Evolutionary conservation across 2,888 invertebrate genomes (phyloP).

Genomic region (Linyphia triangularis): DNA sequence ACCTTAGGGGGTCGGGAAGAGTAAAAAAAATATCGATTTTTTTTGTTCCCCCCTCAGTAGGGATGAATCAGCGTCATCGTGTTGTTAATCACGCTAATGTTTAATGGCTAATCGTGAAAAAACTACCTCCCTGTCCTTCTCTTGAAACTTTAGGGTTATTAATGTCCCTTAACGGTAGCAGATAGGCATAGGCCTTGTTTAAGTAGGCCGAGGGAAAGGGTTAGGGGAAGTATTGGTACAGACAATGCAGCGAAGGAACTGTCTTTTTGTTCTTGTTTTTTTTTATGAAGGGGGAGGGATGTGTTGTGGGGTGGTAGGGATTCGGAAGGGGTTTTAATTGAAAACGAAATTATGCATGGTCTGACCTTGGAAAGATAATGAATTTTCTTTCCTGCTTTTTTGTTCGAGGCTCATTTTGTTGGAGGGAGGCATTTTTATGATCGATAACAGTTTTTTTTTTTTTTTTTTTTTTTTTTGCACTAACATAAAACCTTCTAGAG

Average conservation of each 20-base stretch:
- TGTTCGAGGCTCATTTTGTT: neutral
- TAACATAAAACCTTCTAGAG: too few species aligned
- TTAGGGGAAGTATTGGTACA: slow-evolving; percentile 26
- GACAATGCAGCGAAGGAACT: neutral
- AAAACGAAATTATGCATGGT: slow-evolving; percentile 59
- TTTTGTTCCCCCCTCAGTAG: slow-evolving; percentile 17
- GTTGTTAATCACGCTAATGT: slow-evolving; percentile 73
- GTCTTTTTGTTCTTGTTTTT: slow-evolving; percentile 20
- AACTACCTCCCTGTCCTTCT: slow-evolving; percentile 10
- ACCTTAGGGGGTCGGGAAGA: slow-evolving; percentile 4
- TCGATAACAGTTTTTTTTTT: too few species aligned
- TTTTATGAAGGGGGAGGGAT: slow-evolving; percentile 3
- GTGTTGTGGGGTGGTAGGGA: slow-evolving; percentile 29
- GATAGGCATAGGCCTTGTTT: slow-evolving; percentile 20
- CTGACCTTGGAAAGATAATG: slow-evolving; percentile 50
- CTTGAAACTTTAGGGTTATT: slow-evolving; percentile 55
- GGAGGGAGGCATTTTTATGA: neutral
- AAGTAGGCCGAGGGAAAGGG: slow-evolving; percentile 22
- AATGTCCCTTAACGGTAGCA: slow-evolving; percentile 43
- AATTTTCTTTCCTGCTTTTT: slow-evolving; percentile 32
- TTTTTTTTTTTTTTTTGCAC: too few species aligned
- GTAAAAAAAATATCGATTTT: slow-evolving; percentile 64
- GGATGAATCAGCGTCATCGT: slow-evolving; percentile 66
- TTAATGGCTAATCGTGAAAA: slow-evolving; percentile 71
- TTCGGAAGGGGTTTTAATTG: slow-evolving; percentile 67